Evolutionary conservation across 2,113 vertebrate species (phyloP), one percentile per base, ranked within the genome.

Genomic region (Misgurnus anguillicaudatus): DNA sequence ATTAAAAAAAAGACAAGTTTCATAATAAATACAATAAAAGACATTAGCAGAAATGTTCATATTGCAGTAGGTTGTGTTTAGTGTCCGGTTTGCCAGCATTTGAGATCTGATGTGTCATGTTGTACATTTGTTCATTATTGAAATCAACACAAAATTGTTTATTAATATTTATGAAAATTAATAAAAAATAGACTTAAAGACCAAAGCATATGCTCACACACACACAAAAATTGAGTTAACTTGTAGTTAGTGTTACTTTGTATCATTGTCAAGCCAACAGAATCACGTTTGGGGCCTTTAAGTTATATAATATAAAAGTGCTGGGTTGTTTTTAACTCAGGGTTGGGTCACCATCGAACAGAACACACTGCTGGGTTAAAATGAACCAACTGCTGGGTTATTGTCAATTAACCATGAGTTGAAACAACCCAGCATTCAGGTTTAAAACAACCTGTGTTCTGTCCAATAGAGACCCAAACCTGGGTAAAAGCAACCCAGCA

Each of bases 1-100:
- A 31, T 60, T 74, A 42, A 80, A 79, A 77, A 48, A 45, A 21
- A 58, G 57, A 64, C 65, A 73, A 13, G n/a, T 57, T 75, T 61
- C 67, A 79, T 58, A 89, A 91, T 92, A 92, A 93, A 92, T 91
- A 90, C 78, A 82, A 81, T 84, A 60, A 82, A 88, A 70, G 53
- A 82, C 75, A 87, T 77, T 87, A 85, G 81, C 86, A 88, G 83
- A 90, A 89, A 86, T 81, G 82, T 88, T 89, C 72, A 85, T 88
- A 89, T 91, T 92, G 89, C 89, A 89, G 87, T 85, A 76, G 47
- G 77, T 81, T 66, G 82, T 78, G n/a, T 88, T 86, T 92, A 90
- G 89, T 92, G 91, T 92, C 81, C 82, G 83, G 60, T 78, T 85
- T 78, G 87, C 86, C 79, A 84, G 75, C 80, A 83, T 58, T 61